Percentiles rank a stretch among this genome's conserved stretches.
Conservation (phyloP, 1,140 invertebrate genomes). For the Cotesia vestalis region DNA sequence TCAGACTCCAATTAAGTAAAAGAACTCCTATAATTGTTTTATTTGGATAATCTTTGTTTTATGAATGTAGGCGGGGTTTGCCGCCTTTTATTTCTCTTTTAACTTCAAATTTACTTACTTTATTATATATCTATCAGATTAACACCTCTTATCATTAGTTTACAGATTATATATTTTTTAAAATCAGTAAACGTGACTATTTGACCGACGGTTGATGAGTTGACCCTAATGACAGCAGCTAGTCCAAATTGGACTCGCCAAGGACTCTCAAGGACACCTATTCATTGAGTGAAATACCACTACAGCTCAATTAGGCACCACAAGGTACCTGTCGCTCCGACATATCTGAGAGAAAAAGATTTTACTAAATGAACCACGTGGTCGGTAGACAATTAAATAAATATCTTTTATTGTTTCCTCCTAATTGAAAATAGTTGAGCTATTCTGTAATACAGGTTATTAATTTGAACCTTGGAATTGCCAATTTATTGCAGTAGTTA, state of each 20-base stretch:
- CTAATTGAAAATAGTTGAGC: constrained; percentile 11
- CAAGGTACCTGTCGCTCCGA: no score
- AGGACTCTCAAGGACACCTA: neutral
- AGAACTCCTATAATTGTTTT: neutral
- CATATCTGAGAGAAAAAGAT: neutral
- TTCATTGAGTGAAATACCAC: no score
- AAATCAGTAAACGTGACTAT: neutral
- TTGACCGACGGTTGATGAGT: constrained; percentile 6
- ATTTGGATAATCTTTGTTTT: no score
- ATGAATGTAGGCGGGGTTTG: no score
- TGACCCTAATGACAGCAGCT: neutral
- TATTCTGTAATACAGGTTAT: constrained; percentile 1
- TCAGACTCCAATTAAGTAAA: neutral
- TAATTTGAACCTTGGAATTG: constrained; percentile 8
- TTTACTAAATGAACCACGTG: neutral
- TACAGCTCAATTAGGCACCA: no score
- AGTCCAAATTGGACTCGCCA: neutral
- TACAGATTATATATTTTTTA: no score
- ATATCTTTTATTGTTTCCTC: neutral
- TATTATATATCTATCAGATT: no score
- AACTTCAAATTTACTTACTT: no score
- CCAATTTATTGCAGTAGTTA: neutral
- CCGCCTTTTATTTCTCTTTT: no score
- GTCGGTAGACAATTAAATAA: neutral
- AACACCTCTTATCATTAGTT: no score